Evolutionary conservation across 2,797 vertebrate genomes (phyloP).

Genomic region (Manis javanica): DNA sequence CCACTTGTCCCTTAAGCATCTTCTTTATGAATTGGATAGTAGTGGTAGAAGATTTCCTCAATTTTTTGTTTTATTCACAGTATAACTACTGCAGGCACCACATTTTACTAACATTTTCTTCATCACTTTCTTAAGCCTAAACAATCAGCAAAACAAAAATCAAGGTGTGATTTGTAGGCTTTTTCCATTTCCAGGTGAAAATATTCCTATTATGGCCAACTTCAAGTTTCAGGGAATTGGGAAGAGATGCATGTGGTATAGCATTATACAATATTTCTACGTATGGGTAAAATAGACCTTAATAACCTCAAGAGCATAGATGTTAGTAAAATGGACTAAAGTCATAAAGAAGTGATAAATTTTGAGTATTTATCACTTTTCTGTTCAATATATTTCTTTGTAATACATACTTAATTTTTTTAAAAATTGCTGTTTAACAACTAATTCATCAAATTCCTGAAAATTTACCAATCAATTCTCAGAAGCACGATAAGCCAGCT

Average conservation of each 20-base stretch:
- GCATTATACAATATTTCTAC: neutral
- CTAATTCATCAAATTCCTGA: neutral
- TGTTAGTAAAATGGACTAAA: neutral
- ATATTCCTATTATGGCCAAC: neutral
- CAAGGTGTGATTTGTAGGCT: neutral
- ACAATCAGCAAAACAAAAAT: neutral
- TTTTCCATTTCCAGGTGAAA: neutral
- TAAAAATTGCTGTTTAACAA: neutral
- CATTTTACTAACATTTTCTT: neutral
- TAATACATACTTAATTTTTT: conserved; percentile 14
- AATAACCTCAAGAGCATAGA: neutral
- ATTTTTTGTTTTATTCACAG: neutral
- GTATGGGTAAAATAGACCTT: neutral
- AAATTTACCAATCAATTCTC: neutral
- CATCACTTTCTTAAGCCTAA: neutral
- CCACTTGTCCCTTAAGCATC: neutral
- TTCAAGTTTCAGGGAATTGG: neutral
- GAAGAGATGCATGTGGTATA: neutral
- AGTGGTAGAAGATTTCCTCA: neutral
- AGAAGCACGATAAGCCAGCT: neutral
- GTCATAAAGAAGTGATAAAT: neutral
- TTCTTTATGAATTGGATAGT: neutral
- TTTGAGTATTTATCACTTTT: neutral
- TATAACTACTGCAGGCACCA: neutral
- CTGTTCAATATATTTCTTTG: neutral